Base-by-base conservation (phyloP, 1,140 invertebrate genomes). In the Diachasmimorpha longicaudata region DNA sequence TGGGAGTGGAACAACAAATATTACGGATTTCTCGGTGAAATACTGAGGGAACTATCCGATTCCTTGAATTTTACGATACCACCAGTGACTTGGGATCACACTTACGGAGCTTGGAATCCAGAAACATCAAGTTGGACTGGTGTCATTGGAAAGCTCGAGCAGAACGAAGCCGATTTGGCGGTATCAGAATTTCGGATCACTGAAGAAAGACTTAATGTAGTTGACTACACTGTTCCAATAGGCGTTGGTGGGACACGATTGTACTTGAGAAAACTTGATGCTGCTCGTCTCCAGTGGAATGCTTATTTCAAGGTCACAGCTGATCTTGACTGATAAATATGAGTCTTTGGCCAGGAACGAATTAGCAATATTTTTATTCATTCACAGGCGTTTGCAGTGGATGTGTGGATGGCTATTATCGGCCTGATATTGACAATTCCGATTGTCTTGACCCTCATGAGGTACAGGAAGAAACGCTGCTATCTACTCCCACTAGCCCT, bases 211-310 rank as follows among this genome's bases (percentile, higher is more conserved):
- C 19, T 83, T 0, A 21, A 77, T 14, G 76, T 69, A n/a, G 77
- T 83, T 9, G 84, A 85, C 67, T 86, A 81, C 16, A 81, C 81
- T 8, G 8, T 77, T 1, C 81, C 84, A 0, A 39, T 86, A 25
- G 10, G 84, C 23, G 42, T 80, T 6, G 69, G 79, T 0, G 55
- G 37, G 9, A 76, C 67, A 3, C 25, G 10, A 10, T 25, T 85
- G 0, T 84, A 76, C n/a, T 19, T 83, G 13, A 82, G 74, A 14
- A 52, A 82, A 72, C 79, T 79, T 8, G 44, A 68, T 0, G 21
- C 72, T 0, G 72, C 77, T 13, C 58, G 58, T 0, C 74, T 84
- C 6, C 79, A 80, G 11, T 85, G 83, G 83, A 72, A 72, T 9
- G 77, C 81, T 14, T 85, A 85, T 68, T 83, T 79, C 13, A 71